These are phyloP conservation scores for Chrysomallon squamiferum DNA, from an alignment of 1,140 invertebrate genomes.

Conservation along the genomic window DNA sequence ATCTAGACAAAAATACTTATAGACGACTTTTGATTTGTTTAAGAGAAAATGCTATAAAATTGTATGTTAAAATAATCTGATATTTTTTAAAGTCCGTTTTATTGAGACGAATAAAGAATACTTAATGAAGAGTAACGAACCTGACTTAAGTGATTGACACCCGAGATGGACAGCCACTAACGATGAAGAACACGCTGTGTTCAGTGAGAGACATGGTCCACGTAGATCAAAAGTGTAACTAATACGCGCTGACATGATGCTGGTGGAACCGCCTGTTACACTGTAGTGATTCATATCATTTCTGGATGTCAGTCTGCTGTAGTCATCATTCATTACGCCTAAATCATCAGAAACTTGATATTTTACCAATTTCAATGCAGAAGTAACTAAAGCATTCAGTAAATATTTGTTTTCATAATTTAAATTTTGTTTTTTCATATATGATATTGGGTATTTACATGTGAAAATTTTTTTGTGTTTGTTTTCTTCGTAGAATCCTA, in stretches of 20 bases:
- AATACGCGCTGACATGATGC: conserved; percentile 30
- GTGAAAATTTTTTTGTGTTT: too few relatives aligned
- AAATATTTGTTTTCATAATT: too few relatives aligned
- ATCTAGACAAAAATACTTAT: neutral
- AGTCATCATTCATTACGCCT: conserved; percentile 45
- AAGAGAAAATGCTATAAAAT: too few relatives aligned
- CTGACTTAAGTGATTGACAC: conserved; percentile 78
- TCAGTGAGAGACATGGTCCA: conserved; percentile 88
- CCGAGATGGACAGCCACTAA: conserved; percentile 89
- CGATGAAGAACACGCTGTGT: conserved; percentile 94
- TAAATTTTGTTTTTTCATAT: too few relatives aligned
- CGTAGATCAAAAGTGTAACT: conserved; percentile 36
- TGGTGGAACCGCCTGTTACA: conserved; percentile 24
- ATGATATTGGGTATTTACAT: too few relatives aligned
- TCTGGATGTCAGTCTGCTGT: conserved; percentile 5
- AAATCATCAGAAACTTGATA: neutral
- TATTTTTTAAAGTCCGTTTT: too few relatives aligned
- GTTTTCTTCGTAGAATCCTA: too few relatives aligned
- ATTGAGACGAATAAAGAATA: too few relatives aligned
- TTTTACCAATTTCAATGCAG: neutral
- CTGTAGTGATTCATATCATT: conserved; percentile 22
- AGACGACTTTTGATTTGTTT: too few relatives aligned
- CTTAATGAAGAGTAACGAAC: too few relatives aligned
- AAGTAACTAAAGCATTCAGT: too few relatives aligned
- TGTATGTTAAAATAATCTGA: too few relatives aligned